Base-by-base conservation (phyloP, 2,797 vertebrate genomes). In the Myotis pilosus region DNA sequence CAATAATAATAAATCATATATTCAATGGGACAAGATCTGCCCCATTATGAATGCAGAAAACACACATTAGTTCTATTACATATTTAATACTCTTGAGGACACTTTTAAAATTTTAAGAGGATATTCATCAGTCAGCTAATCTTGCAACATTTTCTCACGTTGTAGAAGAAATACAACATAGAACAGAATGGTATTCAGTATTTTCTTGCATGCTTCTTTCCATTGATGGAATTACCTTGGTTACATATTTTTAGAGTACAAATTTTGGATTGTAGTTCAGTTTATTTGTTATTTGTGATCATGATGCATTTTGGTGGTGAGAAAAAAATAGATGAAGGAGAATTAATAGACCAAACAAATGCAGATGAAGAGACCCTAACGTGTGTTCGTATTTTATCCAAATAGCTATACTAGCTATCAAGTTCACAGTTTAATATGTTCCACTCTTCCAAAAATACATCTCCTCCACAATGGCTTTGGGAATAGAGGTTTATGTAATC, bases 171-270 rank as follows among this genome's bases (percentile, higher is more conserved):
- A 17, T 60, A 80, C 33, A 86, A 36, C 66, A 51, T 36, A 95
- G 8, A 83, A 94, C 62, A 97, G n/a, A 1, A 4, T 78, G 64
- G 86, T 75, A 75, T 91, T 95, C 78, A 51, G 11, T 72, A 23
- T 91, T 94, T 97, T 20, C 84, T 90, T 90, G 33, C 88, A 64
- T 71, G 80, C 15, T 19, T 96, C 71, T 75, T 96, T 91, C 28
- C 74, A 95, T 5, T 91, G 72, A 75, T 96, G 86, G 22, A 44
- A 66, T 74, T 97, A 96, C 86, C 71, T 94, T 25, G 76, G 71
- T 16, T 79, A 89, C 96, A 83, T 95, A 94, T 87, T 97, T 97
- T 95, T 93, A 93, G 28, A 95, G 19, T n/a, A 91, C 23, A 17
- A 23, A 16, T 90, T 28, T 30, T 74, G 19, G 30, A 30, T 85